Percentiles rank a stretch among this genome's conserved stretches.
phyloP scores from a whole-genome alignment of 2,797 vertebrate species.

The Melanotaenia maccullochi region DNA sequence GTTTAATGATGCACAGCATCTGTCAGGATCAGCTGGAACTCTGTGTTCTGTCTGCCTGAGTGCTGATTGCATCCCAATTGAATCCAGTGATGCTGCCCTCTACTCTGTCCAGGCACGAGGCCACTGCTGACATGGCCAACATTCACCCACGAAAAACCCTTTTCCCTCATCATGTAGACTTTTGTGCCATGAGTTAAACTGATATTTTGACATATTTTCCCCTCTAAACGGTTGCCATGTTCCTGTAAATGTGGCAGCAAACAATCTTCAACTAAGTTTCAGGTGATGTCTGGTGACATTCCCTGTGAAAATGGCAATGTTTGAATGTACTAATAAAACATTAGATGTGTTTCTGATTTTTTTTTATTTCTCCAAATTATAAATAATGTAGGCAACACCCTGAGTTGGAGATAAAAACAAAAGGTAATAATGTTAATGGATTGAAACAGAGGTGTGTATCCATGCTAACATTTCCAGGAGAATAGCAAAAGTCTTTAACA shows the following conservation, averaged over 20 bases:
- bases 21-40: constrained; percentile 65
- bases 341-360: not conserved
- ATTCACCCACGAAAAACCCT: constrained; percentile 17
- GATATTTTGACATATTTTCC: not conserved
- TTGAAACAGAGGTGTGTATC: not conserved
- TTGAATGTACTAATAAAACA: not conserved
- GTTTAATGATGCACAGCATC: constrained; percentile 37
- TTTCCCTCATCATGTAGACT: constrained; percentile 5
- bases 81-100: constrained; percentile 46
- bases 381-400: constrained; percentile 11
- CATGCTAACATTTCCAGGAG: constrained; percentile 4
- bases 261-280: not conserved
- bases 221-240: not conserved
- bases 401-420: constrained; percentile 3
- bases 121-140: constrained; percentile 36
- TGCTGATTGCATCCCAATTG: constrained; percentile 57
- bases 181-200: constrained; percentile 11
- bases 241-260: constrained; percentile 7
- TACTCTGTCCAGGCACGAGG: constrained; percentile 48
- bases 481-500: not conserved
- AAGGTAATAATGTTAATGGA: constrained; percentile 20
- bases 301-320: not conserved
- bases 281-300: not conserved
- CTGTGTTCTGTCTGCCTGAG: constrained; percentile 50
- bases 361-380: not conserved